These are phyloP conservation scores for Lontra canadensis DNA, from an alignment of 2,113 vertebrate species.

Conservation along the genomic window DNA sequence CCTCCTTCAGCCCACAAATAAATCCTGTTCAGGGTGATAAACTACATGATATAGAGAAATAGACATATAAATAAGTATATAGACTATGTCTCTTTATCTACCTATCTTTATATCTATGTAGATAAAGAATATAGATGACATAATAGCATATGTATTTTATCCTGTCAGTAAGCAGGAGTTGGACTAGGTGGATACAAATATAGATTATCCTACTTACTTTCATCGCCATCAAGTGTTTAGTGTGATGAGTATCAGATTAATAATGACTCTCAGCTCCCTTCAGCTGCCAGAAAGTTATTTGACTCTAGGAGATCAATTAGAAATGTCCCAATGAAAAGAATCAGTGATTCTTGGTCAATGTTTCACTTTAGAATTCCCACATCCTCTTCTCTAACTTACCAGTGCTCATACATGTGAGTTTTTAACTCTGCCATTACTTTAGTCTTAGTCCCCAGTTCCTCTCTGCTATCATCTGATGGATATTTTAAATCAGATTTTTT, in stretches of 20 bases:
- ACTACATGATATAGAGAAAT: not conserved
- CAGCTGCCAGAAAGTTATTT: not conserved
- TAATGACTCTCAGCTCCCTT: not conserved
- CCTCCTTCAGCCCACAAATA: not conserved
- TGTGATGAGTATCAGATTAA: not conserved
- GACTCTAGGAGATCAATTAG: not conserved
- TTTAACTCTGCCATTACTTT: not conserved
- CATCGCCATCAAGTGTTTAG: not conserved
- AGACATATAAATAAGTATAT: not conserved
- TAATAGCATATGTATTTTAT: not conserved
- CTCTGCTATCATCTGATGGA: not conserved
- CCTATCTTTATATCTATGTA: not conserved
- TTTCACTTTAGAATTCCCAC: not conserved
- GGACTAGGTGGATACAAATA: not conserved
- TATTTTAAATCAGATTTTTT: not conserved
- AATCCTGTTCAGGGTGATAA: not conserved
- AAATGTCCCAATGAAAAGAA: not conserved
- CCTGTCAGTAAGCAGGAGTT: not conserved
- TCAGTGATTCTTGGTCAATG: not conserved
- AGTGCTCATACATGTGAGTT: not conserved
- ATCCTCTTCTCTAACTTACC: not conserved
- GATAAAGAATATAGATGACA: not conserved
- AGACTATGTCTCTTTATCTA: not conserved
- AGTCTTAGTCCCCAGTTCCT: not conserved
- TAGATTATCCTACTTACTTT: not conserved